phyloP scores from a whole-genome alignment of 1,140 invertebrate species.

The Drosophila sproati region DNA sequence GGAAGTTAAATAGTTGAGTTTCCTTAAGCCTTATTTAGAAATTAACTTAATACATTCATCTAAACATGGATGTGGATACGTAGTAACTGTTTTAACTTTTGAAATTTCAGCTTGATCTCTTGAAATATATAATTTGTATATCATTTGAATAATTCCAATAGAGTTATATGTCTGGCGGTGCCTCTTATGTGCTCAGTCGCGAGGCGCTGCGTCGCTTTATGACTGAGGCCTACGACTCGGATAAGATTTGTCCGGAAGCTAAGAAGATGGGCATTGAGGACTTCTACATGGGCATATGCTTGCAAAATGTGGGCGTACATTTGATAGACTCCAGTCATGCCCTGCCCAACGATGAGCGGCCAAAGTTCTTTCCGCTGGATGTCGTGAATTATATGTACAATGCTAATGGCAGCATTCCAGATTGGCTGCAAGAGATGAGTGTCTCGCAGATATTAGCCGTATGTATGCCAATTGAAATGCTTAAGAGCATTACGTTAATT shows the following conservation, averaged over 20 bases:
- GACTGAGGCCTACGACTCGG: conserved; percentile 88
- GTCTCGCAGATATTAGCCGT: conserved; percentile 43
- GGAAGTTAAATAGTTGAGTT: too few relatives aligned
- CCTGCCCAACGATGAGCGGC: conserved; percentile 34
- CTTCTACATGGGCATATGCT: conserved; percentile 96
- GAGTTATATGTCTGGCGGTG: conserved; percentile 98
- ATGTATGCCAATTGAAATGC: background rate
- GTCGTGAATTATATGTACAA: conserved; percentile 86
- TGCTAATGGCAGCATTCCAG: conserved; percentile 49
- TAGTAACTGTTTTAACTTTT: too few relatives aligned
- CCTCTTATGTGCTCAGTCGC: conserved; percentile 95
- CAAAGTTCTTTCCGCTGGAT: conserved; percentile 81
- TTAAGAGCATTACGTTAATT: background rate
- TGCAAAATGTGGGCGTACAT: conserved; percentile 94
- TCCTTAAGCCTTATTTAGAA: too few relatives aligned
- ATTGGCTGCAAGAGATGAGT: conserved; percentile 63
- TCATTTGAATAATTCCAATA: conserved; percentile 69
- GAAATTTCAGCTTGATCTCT: too few relatives aligned
- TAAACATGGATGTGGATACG: too few relatives aligned
- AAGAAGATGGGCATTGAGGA: conserved; percentile 93
- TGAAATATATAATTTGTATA: too few relatives aligned
- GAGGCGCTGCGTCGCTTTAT: conserved; percentile 91
- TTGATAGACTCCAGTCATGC: conserved; percentile 53
- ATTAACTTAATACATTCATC: too few relatives aligned
- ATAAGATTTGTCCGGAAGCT: conserved; percentile 87